phyloP scores from a whole-genome alignment of 2,113 vertebrate species.

The Marmota flaviventris region DNA sequence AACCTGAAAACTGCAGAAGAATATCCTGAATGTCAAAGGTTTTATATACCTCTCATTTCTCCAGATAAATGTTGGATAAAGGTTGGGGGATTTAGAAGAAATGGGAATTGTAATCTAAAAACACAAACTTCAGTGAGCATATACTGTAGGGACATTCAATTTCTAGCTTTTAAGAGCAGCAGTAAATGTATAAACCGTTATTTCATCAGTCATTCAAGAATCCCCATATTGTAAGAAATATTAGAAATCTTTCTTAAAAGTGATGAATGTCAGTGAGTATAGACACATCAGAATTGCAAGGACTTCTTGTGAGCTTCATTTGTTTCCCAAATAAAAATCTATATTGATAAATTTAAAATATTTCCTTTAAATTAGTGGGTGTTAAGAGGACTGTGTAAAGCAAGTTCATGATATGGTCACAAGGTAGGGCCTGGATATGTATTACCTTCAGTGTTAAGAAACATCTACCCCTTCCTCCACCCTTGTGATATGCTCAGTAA shows the following conservation, averaged over 20 bases:
- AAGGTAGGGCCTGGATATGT: neutral
- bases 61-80: neutral
- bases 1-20: slow-evolving; percentile 21
- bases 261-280: neutral
- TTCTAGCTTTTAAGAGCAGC: slow-evolving; percentile 57
- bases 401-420: neutral
- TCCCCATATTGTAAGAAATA: neutral
- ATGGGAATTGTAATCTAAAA: slow-evolving; percentile 44
- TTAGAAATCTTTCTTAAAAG: neutral
- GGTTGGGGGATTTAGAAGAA: slow-evolving; percentile 1
- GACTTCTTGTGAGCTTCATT: neutral
- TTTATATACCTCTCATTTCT: slow-evolving; percentile 26
- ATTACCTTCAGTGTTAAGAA: neutral
- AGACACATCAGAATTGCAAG: neutral
- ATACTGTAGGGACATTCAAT: slow-evolving; percentile 1
- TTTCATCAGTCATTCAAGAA: slow-evolving; percentile 41
- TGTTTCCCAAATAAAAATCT: neutral
- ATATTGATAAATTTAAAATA: neutral
- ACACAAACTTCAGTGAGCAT: slow-evolving; percentile 16
- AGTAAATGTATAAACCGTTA: slow-evolving; percentile 37
- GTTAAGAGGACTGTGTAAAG: neutral
- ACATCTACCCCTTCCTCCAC: neutral
- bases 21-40: slow-evolving; percentile 43
- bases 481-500: slow-evolving; percentile 73
- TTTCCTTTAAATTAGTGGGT: slow-evolving; percentile 5